A percentile compares a stretch with the other conserved stretches of the same genome.
phyloP scores from a whole-genome alignment of 2,888 invertebrate genomes.

The Meiosimyza platycephala region DNA sequence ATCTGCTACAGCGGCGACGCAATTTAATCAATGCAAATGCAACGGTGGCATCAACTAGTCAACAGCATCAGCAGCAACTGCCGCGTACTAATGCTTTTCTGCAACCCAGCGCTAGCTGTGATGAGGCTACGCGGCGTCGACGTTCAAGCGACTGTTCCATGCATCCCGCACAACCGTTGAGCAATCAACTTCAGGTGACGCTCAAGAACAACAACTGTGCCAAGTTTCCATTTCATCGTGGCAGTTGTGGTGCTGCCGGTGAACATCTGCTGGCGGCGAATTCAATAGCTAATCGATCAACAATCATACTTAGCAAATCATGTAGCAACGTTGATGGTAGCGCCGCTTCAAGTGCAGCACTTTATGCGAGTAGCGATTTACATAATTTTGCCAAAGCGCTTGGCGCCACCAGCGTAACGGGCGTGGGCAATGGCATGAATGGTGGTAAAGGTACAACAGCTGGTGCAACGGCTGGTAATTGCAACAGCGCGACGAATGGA shows the following conservation, averaged over 20 bases:
- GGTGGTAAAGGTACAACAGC: constrained; percentile 43
- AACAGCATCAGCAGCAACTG: constrained; percentile 45
- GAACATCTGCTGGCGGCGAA: constrained; percentile 64
- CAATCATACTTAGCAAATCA: constrained; percentile 65
- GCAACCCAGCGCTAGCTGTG: constrained; percentile 45
- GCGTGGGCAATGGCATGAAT: constrained; percentile 34
- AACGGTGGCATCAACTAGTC: constrained; percentile 45
- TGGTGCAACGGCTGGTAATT: constrained; percentile 33
- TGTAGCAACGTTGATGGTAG: constrained; percentile 64
- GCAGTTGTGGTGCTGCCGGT: constrained; percentile 64
- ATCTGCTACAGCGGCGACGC: constrained; percentile 16
- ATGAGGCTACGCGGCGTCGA: constrained; percentile 56
- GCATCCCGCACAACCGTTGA: constrained; percentile 49
- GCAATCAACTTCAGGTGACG: constrained; percentile 62
- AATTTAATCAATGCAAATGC: constrained; percentile 35
- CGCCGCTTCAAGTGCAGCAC: constrained; percentile 42
- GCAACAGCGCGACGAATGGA: constrained; percentile 39
- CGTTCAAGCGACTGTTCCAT: constrained; percentile 61
- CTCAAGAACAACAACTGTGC: constrained; percentile 57
- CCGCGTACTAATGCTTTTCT: constrained; percentile 46
- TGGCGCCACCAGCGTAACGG: constrained; percentile 23
- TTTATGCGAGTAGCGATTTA: constrained; percentile 53
- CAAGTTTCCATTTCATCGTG: constrained; percentile 61
- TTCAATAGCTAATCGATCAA: constrained; percentile 64
- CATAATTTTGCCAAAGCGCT: constrained; percentile 45